These are phyloP conservation scores for Cyphomyrus plagiostoma DNA, from an alignment of 2,113 vertebrate species.

Conservation along the genomic window DNA sequence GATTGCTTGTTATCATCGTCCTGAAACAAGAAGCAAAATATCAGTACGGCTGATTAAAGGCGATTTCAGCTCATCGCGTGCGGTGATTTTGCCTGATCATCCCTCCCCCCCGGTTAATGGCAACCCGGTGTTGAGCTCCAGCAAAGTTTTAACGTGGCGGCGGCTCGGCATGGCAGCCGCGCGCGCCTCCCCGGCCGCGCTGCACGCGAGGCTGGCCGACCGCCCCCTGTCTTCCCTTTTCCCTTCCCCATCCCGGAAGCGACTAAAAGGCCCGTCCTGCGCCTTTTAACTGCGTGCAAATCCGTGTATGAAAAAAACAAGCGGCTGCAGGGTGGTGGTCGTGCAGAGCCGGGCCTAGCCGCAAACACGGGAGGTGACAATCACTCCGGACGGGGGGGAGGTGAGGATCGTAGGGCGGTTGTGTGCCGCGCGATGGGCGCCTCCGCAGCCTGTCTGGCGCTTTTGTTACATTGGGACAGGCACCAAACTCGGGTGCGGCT, in stretches of 20 bases:
- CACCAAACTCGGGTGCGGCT: neutral
- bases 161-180: neutral
- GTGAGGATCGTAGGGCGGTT: neutral
- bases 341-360: constrained; percentile 15
- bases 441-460: constrained; percentile 8
- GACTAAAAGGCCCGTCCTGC: neutral
- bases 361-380: constrained; percentile 17
- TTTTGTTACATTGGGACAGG: neutral
- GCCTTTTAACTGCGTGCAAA: neutral
- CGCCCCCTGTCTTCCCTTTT: neutral
- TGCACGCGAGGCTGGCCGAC: neutral
- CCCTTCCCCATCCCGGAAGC: neutral
- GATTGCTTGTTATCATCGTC: neutral
- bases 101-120: neutral
- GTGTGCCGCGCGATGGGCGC: constrained; percentile 14
- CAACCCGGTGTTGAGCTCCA: neutral
- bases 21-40: neutral
- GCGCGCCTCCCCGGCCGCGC: neutral
- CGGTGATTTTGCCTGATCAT: neutral
- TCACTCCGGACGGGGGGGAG: neutral
- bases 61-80: neutral
- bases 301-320: neutral
- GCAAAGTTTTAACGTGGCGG: constrained; percentile 1
- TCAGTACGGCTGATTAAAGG: neutral
- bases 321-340: neutral